A percentile compares a stretch with the other conserved stretches of the same genome.
Conservation (phyloP, 2,113 vertebrate species). For the Phyllostomus discolor region DNA sequence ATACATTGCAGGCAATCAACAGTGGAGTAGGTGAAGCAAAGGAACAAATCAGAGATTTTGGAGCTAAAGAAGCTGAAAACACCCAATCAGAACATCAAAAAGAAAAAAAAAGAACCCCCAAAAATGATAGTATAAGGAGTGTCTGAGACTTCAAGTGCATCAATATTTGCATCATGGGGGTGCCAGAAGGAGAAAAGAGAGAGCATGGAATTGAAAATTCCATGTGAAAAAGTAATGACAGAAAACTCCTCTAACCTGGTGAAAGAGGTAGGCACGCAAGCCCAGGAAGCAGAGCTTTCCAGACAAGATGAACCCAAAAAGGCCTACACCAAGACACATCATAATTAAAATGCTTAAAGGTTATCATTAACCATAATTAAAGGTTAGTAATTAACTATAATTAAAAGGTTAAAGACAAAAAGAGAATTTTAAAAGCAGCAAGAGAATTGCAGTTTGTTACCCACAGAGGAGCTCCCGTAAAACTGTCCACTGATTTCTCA, state of each 20-base stretch:
- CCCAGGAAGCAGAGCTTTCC: not conserved
- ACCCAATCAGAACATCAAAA: not conserved
- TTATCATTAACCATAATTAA: too few relatives aligned
- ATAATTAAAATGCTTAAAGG: not conserved
- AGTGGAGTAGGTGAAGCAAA: not conserved
- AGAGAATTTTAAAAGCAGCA: not conserved
- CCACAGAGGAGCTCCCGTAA: not conserved
- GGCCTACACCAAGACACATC: not conserved
- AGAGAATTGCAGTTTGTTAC: not conserved
- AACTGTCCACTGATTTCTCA: not conserved
- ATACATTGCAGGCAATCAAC: not conserved
- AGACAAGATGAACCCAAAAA: not conserved
- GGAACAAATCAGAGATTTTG: not conserved
- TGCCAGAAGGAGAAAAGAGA: not conserved
- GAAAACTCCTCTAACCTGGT: not conserved
- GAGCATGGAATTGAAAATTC: not conserved
- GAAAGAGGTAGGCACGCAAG: not conserved
- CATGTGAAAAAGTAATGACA: not conserved
- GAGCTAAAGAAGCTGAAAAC: not conserved
- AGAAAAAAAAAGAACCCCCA: not conserved
- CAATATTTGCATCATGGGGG: not conserved
- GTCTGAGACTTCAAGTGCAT: not conserved
- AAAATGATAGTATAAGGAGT: not conserved
- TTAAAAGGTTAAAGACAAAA: not conserved
- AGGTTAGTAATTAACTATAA: too few relatives aligned